A percentile compares a stretch with the other conserved stretches of the same genome.
Conservation (phyloP, 2,888 invertebrate genomes). For the Tryphoninae sp. region DNA sequence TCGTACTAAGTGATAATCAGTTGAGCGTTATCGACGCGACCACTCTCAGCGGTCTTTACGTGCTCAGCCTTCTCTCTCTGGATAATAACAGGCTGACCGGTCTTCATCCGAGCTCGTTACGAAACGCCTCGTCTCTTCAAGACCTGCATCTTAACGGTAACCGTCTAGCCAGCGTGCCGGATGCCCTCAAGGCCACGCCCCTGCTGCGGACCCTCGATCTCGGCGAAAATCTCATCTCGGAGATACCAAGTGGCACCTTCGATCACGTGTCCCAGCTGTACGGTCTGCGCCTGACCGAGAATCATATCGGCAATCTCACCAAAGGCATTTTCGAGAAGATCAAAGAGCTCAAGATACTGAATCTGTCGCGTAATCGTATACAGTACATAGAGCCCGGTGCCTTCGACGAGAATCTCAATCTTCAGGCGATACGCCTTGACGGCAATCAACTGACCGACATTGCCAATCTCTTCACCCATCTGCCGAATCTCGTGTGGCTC, state of each 20-base stretch:
- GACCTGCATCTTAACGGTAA: slow-evolving; percentile 93
- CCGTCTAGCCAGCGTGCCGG: slow-evolving; percentile 88
- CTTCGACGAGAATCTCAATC: slow-evolving; percentile 89
- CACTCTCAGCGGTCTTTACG: slow-evolving; percentile 89
- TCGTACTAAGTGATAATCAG: slow-evolving; percentile 91
- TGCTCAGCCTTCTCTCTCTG: slow-evolving; percentile 89
- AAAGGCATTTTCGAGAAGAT: slow-evolving; percentile 91
- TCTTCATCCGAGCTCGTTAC: slow-evolving; percentile 89
- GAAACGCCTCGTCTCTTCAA: slow-evolving; percentile 90
- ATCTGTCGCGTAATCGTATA: slow-evolving; percentile 92
- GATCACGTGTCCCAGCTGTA: slow-evolving; percentile 90
- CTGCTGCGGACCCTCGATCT: slow-evolving; percentile 91
- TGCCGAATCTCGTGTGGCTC: slow-evolving; percentile 91
- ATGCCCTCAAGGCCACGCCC: slow-evolving; percentile 88
- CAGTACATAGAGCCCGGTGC: slow-evolving; percentile 89
- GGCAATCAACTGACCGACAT: slow-evolving; percentile 91
- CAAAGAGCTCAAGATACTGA: slow-evolving; percentile 90
- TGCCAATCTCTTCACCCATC: slow-evolving; percentile 89
- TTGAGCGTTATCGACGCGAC: slow-evolving; percentile 89
- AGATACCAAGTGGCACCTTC: slow-evolving; percentile 91
- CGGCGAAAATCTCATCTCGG: slow-evolving; percentile 92
- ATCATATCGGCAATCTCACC: slow-evolving; percentile 90
- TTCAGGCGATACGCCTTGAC: slow-evolving; percentile 91
- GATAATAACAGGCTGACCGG: slow-evolving; percentile 90
- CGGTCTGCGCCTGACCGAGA: slow-evolving; percentile 91